phyloP scores from a whole-genome alignment of 2,797 vertebrate species.

The Lithobates pipiens region DNA sequence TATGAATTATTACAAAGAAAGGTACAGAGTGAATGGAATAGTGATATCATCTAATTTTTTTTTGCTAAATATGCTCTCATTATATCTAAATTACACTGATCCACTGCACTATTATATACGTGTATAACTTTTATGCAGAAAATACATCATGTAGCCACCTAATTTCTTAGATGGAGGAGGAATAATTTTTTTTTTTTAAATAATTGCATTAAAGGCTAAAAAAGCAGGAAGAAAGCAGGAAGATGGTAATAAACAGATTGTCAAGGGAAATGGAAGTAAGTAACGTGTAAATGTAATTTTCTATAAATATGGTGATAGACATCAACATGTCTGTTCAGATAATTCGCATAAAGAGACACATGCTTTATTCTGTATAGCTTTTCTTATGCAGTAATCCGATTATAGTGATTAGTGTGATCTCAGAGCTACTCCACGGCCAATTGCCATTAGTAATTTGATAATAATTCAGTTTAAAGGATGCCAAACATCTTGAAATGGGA shows the following conservation, averaged over 20 bases:
- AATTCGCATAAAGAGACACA: background rate
- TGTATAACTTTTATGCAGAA: background rate
- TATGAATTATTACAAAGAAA: no score
- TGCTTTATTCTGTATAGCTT: background rate
- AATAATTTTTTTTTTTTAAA: no score
- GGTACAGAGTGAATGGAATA: no score
- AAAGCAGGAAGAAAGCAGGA: background rate
- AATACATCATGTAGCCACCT: background rate
- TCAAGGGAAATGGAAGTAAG: background rate
- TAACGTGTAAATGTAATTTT: conserved; percentile 14
- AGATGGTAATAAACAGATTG: background rate
- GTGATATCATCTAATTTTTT: no score
- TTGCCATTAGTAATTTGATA: background rate
- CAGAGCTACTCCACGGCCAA: background rate
- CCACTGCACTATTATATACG: background rate
- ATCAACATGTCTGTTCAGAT: conserved; percentile 18
- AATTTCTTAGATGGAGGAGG: background rate
- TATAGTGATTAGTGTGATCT: background rate
- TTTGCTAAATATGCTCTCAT: no score
- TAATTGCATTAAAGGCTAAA: background rate
- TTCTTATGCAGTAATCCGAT: background rate
- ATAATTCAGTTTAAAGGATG: no score
- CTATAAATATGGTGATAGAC: background rate
- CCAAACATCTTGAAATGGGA: no score
- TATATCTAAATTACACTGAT: no score